These are phyloP conservation scores for Limnothrissa miodon DNA, from an alignment of 2,113 vertebrate genomes.

Conservation along the genomic window DNA sequence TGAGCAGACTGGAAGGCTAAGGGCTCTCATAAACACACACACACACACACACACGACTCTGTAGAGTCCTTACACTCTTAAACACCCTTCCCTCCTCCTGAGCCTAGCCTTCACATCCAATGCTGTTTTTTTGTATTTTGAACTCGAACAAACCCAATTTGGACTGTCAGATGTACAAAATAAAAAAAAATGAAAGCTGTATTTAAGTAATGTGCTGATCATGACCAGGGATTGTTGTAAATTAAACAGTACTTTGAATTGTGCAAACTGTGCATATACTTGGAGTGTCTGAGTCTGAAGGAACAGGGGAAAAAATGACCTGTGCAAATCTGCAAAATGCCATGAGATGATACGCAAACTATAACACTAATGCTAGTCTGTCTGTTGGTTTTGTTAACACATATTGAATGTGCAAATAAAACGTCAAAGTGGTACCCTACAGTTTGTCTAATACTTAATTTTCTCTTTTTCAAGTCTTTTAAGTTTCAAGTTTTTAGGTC, in stretches of 20 bases:
- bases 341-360: slow-evolving; percentile 67
- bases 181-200: not conserved
- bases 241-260: slow-evolving; percentile 22
- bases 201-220: not conserved
- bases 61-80: not conserved
- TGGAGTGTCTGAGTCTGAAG: slow-evolving; percentile 23
- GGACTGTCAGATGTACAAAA: slow-evolving; percentile 6
- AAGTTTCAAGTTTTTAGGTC: not conserved
- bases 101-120: slow-evolving; percentile 15
- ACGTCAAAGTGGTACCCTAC: slow-evolving; percentile 63
- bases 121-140: not conserved
- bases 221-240: slow-evolving; percentile 22
- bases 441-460: not conserved
- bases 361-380: slow-evolving; percentile 80
- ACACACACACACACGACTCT: not conserved
- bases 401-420: slow-evolving; percentile 85
- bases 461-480: not conserved
- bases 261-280: slow-evolving; percentile 46
- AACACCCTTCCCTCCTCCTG: not conserved
- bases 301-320: slow-evolving; percentile 41
- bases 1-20: slow-evolving; percentile 4
- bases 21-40: not conserved
- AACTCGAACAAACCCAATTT: slow-evolving; percentile 1
- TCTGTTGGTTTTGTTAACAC: slow-evolving; percentile 83
- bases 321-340: slow-evolving; percentile 71